phyloP scores from a whole-genome alignment of 1,140 invertebrate genomes.

The Brachionus koreanus region DNA sequence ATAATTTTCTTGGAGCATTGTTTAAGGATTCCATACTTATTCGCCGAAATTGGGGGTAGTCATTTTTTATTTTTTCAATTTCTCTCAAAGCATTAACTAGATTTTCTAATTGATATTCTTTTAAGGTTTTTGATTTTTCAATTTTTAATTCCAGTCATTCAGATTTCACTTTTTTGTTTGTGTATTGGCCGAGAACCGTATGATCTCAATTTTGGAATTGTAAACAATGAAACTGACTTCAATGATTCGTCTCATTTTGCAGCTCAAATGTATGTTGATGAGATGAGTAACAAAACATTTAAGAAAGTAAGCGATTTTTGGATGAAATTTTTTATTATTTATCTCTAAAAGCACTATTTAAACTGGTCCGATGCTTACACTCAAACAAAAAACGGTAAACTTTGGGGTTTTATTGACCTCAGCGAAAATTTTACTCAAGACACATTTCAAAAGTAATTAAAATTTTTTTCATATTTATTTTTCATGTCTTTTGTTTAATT shows the following conservation, averaged over 20 bases:
- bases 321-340: background rate
- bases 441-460: constrained; percentile 62
- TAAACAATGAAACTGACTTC: constrained; percentile 58
- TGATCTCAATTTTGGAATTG: constrained; percentile 75
- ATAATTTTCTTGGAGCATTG: constrained; percentile 65
- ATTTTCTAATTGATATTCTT: too few relatives aligned
- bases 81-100: too few relatives aligned
- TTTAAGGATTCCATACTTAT: constrained; percentile 88
- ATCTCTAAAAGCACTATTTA: background rate
- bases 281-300: constrained; percentile 18
- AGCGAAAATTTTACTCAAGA: constrained; percentile 78
- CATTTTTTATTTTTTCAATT: too few relatives aligned
- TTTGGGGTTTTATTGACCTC: constrained; percentile 81
- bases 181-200: constrained; percentile 85
- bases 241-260: background rate
- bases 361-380: constrained; percentile 26
- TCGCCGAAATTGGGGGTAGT: constrained; percentile 84
- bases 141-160: constrained; percentile 81
- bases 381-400: constrained; percentile 63
- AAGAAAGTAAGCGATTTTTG: constrained; percentile 20
- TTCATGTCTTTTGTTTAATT: too few relatives aligned
- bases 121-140: constrained; percentile 67
- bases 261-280: background rate
- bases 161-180: constrained; percentile 89
- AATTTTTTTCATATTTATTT: background rate